A percentile compares a stretch with the other conserved stretches of the same genome.
Conservation (phyloP, 2,888 invertebrate species). For the Macrophya alboannulata region DNA sequence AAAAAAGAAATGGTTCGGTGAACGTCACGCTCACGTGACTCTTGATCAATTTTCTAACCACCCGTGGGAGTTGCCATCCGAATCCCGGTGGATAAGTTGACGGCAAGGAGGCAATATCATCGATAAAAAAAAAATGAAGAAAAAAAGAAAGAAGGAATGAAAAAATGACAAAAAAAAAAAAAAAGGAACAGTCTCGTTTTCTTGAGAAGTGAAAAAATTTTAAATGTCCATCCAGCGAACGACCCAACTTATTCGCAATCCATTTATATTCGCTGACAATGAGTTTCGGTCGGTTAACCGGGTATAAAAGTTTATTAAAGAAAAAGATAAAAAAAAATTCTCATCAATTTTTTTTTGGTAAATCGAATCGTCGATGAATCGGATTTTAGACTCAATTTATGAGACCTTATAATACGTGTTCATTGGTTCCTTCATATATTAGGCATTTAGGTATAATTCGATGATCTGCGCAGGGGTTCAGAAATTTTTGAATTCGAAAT, state of each 20-base stretch:
- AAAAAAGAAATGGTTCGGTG: neutral
- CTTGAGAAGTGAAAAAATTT: neutral
- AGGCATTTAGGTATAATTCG: neutral
- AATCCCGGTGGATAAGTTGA: slow-evolving; percentile 17
- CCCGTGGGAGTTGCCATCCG: slow-evolving; percentile 23
- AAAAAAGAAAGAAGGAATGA: neutral
- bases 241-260: neutral
- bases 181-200: neutral
- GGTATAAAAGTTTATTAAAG: neutral
- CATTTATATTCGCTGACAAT: slow-evolving; percentile 24
- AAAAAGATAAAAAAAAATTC: too few relatives aligned
- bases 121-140: neutral
- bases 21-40: slow-evolving; percentile 29
- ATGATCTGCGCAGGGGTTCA: neutral
- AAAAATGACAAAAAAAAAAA: neutral
- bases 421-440: neutral
- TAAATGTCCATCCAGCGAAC: neutral
- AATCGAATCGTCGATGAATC: neutral
- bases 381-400: neutral
- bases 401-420: neutral
- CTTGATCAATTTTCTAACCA: slow-evolving; percentile 35
- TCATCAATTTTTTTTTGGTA: slow-evolving; percentile 1
- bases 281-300: neutral
- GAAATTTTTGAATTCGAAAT: neutral
- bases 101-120: slow-evolving; percentile 11